phyloP scores from a whole-genome alignment of 2,888 invertebrate species.

The Chouioia cunea region DNA sequence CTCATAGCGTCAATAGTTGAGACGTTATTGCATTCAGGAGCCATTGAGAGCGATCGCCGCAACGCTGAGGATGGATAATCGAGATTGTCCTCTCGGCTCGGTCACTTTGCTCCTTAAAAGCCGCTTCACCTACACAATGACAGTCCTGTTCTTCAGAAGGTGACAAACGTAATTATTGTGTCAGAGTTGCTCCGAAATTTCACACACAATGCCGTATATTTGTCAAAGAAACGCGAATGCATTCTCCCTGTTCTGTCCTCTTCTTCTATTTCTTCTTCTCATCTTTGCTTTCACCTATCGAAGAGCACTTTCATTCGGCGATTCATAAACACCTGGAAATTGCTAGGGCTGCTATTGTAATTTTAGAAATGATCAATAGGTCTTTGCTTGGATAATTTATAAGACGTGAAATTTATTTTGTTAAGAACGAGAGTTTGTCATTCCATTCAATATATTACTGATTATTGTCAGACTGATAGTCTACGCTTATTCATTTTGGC shows the following conservation, averaged over 20 bases:
- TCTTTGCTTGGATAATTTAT: conserved; percentile 6
- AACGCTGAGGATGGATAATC: conserved; percentile 26
- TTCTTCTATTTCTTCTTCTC: no score
- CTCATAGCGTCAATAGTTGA: no score
- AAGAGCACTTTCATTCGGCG: conserved; percentile 55
- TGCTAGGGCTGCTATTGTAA: neutral
- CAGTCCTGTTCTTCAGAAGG: neutral
- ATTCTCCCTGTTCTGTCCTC: no score
- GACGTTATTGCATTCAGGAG: conserved; percentile 23
- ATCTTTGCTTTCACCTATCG: conserved; percentile 37
- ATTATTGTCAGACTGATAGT: no score
- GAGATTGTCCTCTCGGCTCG: conserved; percentile 22
- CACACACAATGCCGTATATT: conserved; percentile 53
- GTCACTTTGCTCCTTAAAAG: conserved; percentile 41
- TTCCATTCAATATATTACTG: neutral
- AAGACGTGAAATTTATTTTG: neutral
- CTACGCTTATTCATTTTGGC: no score
- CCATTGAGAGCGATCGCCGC: conserved; percentile 17
- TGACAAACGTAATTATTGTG: conserved; percentile 37
- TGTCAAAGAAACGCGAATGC: conserved; percentile 48
- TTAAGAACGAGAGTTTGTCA: neutral
- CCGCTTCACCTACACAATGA: neutral
- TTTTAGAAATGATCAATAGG: neutral
- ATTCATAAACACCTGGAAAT: conserved; percentile 24
- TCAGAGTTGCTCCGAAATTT: conserved; percentile 31